phyloP scores from a whole-genome alignment of 2,113 vertebrate genomes.

The Epinephelus fuscoguttatus region DNA sequence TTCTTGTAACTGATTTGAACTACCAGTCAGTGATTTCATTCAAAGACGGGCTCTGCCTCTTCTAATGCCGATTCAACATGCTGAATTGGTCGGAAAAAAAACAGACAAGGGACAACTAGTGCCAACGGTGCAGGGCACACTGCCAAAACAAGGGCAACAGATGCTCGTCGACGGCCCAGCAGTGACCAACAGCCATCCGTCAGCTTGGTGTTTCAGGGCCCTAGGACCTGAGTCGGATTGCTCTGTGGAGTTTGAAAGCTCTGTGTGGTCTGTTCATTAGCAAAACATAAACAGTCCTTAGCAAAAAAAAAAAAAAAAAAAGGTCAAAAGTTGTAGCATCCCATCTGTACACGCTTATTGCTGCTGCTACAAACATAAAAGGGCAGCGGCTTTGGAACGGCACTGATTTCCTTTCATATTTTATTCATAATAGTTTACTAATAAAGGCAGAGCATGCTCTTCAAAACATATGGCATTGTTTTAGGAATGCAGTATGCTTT shows the following conservation, averaged over 20 bases:
- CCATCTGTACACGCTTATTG: constrained; percentile 12
- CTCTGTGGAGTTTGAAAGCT: neutral
- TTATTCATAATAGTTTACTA: constrained; percentile 67
- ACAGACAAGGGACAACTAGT: too few species aligned
- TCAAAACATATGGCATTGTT: constrained; percentile 58
- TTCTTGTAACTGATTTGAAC: too few species aligned
- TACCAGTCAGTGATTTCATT: too few species aligned
- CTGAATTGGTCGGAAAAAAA: too few species aligned
- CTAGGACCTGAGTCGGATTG: neutral
- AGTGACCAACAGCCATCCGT: too few species aligned
- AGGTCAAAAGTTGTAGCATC: neutral
- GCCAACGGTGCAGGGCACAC: too few species aligned
- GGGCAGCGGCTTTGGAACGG: constrained; percentile 21
- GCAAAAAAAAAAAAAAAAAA: neutral
- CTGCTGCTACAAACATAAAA: constrained; percentile 18
- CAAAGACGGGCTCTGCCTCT: too few species aligned
- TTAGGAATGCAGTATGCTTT: constrained; percentile 43
- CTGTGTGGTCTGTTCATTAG: constrained; percentile 32
- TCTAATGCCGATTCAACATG: too few species aligned
- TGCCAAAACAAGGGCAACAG: too few species aligned
- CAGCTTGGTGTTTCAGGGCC: too few species aligned
- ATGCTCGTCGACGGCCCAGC: too few species aligned
- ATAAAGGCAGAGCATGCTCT: constrained; percentile 54
- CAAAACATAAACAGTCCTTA: constrained; percentile 1
- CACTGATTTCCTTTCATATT: constrained; percentile 56